Evolutionary conservation across 2,888 invertebrate genomes (phyloP).

Genomic region (Melitaea athalia): DNA sequence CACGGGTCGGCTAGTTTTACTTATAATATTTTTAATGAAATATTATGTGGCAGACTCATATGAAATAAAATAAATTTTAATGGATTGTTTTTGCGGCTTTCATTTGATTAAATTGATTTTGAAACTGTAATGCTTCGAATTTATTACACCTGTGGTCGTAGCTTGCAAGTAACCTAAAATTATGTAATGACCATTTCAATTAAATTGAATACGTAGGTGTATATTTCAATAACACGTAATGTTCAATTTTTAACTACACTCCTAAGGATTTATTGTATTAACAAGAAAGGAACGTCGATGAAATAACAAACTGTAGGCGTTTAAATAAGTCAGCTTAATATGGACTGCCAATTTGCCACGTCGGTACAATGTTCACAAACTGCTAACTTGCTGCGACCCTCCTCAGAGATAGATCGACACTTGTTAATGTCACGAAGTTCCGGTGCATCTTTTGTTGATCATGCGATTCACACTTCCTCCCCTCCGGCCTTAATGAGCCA

Average conservation of each 20-base stretch:
- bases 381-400: conserved; percentile 50
- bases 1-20: no score
- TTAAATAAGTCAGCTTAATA: conserved; percentile 13
- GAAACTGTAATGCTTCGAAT: conserved; percentile 6
- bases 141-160: conserved; percentile 5
- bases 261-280: not conserved
- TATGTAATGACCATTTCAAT: not conserved
- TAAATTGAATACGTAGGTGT: not conserved
- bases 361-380: conserved; percentile 33
- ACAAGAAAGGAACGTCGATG: not conserved
- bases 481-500: conserved; percentile 45
- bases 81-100: conserved; percentile 3
- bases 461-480: conserved; percentile 40
- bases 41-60: not conserved
- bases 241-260: not conserved
- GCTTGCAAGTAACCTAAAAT: not conserved
- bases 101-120: conserved; percentile 4
- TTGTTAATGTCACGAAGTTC: conserved; percentile 71
- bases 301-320: conserved; percentile 16
- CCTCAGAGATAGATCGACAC: conserved; percentile 61
- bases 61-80: conserved; percentile 1
- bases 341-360: conserved; percentile 29
- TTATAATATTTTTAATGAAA: not conserved
- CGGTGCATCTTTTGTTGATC: conserved; percentile 65
- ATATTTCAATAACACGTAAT: not conserved